Evolutionary conservation across 2,113 vertebrate genomes (phyloP), one percentile per base, ranked within the genome.

Genomic region (Conger conger): DNA sequence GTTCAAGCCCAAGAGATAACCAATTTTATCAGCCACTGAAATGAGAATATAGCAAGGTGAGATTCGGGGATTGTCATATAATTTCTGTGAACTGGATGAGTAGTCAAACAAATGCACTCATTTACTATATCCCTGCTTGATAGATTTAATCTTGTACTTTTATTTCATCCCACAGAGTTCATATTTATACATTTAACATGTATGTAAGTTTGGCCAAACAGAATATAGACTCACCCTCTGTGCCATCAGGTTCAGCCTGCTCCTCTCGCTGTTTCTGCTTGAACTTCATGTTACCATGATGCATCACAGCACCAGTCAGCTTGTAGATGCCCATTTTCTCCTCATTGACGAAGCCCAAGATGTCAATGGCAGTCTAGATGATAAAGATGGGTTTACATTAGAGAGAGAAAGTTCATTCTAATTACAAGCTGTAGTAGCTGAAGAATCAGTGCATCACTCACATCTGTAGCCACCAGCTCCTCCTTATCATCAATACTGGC

Each of bases 221-320:
- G 68, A 7, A 27, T 5, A 13, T 33, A 9, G 0, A 73, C 76
- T 86, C 93, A 97, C 96, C 96, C 93, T 97, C 96, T 0, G 97
- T 97, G 89, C 96, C 96, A 0, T 97, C 97, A 0, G 97, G 94
- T 85, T 98, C 97, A 0, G 97, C 97, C 90, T 97, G 96, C 85
- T 98, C 97, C 86, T 98, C 97, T 1, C 97, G 89, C 77, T 95
- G 95, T 89, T 95, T 97, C 89, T 95, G 94, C 90, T 98, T 98
- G 89, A 96, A 98, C 88, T 96, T 97, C 93, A 97, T 92, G 91
- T 97, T 97, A 0, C 96, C 96, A 0, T 96, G 95, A 90, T 97
- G 96, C 93, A 97, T 94, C 86, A 97, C 95, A 2, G 96, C 96
- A 0, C 96, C 96, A 0, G 96, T 96, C 85, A 97, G 90, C 90